A percentile compares a stretch with the other conserved stretches of the same genome.
Conservation (phyloP, 2,797 vertebrate genomes). For the Ambastaia sidthimunki region DNA sequence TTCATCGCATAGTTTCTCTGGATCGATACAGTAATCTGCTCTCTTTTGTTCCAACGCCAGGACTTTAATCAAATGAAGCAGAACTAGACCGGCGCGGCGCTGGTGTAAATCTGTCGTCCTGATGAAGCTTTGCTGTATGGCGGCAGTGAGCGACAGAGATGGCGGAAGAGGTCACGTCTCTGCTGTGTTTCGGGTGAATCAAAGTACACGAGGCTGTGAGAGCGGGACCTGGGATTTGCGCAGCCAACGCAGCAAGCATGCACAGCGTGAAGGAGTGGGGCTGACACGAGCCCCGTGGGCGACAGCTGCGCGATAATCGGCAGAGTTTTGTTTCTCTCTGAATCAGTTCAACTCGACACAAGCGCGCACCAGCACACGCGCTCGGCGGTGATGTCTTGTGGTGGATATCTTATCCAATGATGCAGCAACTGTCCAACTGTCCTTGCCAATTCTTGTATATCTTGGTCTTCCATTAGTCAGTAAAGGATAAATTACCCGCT, state of each 20-base stretch:
- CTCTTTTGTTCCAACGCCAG: constrained; percentile 54
- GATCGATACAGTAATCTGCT: constrained; percentile 55
- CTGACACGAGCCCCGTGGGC: constrained; percentile 20
- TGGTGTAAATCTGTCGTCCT: constrained; percentile 51
- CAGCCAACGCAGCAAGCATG: not conserved
- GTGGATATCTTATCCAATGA: constrained; percentile 2
- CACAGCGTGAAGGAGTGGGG: not conserved
- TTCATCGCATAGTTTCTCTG: constrained; percentile 30
- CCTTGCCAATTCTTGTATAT: constrained; percentile 6
- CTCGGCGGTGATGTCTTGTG: not conserved
- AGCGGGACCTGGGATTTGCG: not conserved
- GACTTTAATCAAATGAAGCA: constrained; percentile 61
- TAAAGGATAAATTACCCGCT: not conserved
- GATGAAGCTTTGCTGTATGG: constrained; percentile 48
- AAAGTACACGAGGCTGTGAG: constrained; percentile 5
- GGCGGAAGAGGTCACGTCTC: constrained; percentile 41
- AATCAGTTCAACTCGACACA: constrained; percentile 5
- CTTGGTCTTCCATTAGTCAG: not conserved
- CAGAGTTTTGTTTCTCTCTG: constrained; percentile 11
- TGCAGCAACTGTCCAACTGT: too few relatives aligned
- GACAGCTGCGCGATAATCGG: constrained; percentile 42
- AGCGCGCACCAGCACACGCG: not conserved
- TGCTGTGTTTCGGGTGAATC: constrained; percentile 28
- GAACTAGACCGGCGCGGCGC: constrained; percentile 46
- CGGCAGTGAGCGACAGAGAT: constrained; percentile 44